These are phyloP conservation scores for Caenorhabditis afra DNA, from an alignment of 2,888 invertebrate species.

Conservation along the genomic window DNA sequence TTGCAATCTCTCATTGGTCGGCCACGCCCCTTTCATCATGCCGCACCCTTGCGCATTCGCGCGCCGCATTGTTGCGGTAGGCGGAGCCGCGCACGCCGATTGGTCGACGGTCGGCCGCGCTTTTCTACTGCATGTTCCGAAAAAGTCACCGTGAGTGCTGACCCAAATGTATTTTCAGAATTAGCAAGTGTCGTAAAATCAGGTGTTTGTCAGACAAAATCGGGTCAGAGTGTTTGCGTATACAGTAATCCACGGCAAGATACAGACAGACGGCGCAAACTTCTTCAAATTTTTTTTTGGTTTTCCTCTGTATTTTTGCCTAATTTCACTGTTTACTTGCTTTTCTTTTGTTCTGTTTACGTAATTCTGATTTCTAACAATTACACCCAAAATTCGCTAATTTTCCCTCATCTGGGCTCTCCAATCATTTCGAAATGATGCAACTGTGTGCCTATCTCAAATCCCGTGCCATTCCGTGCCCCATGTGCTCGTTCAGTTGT, in stretches of 20 bases:
- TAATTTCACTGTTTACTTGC: too few species aligned
- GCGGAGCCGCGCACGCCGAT: too few species aligned
- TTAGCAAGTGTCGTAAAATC: slow-evolving; percentile 14
- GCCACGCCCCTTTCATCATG: too few species aligned
- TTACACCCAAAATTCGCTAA: too few species aligned
- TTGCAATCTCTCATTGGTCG: too few species aligned
- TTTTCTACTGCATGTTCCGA: too few species aligned
- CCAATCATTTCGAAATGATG: slow-evolving; percentile 1
- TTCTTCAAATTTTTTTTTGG: slow-evolving; percentile 13
- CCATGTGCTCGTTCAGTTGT: slow-evolving; percentile 17
- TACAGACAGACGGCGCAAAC: slow-evolving; percentile 3
- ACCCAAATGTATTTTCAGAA: not conserved
- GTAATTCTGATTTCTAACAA: too few species aligned
- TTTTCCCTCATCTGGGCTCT: not conserved
- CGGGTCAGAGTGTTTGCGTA: not conserved
- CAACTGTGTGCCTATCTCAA: slow-evolving; percentile 11
- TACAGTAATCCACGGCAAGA: slow-evolving; percentile 32
- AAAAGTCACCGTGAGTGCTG: too few species aligned
- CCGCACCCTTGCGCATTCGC: too few species aligned
- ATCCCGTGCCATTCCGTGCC: slow-evolving; percentile 6
- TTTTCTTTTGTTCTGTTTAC: too few species aligned
- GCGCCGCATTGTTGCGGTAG: too few species aligned
- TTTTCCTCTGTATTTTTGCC: not conserved
- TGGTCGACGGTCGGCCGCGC: too few species aligned
- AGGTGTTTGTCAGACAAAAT: not conserved